Evolutionary conservation across 1,140 invertebrate genomes (phyloP).

Genomic region (Drosophila sp.): DNA sequence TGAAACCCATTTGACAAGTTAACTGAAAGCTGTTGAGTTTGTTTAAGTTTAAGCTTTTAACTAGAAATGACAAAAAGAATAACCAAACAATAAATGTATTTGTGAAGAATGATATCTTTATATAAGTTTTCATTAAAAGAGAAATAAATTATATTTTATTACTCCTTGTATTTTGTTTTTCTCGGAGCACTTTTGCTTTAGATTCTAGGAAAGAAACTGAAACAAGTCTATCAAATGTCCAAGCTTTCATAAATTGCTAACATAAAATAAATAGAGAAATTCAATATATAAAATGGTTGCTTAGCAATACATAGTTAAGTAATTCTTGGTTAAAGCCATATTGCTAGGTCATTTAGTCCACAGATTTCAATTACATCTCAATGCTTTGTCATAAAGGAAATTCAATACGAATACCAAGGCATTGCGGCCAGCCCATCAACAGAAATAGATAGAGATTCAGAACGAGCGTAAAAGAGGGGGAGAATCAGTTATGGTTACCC

Average conservation of each 20-base stretch:
- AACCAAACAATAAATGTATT: no score
- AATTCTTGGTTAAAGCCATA: conserved; percentile 7
- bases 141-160: no score
- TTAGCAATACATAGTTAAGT: conserved; percentile 1
- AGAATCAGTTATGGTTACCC: conserved; percentile 39
- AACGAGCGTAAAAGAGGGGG: neutral
- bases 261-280: neutral
- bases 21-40: conserved; percentile 5
- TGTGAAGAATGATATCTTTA: no score
- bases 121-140: no score
- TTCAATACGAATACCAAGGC: conserved; percentile 37
- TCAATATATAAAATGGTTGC: neutral
- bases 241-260: neutral
- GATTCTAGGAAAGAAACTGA: neutral
- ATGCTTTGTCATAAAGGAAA: conserved; percentile 46
- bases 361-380: conserved; percentile 64
- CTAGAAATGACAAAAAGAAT: no score
- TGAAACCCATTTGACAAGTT: conserved; percentile 29
- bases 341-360: conserved; percentile 14
- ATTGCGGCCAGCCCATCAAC: conserved; percentile 9
- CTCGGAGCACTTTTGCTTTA: neutral
- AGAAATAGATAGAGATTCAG: neutral
- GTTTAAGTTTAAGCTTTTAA: no score
- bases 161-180: neutral
- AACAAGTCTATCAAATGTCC: no score